A percentile compares a stretch with the other conserved stretches of the same genome.
Evolutionary conservation across 64 coral and sea anemone genomes (phyloP).

Genomic region (Montipora foliosa): DNA sequence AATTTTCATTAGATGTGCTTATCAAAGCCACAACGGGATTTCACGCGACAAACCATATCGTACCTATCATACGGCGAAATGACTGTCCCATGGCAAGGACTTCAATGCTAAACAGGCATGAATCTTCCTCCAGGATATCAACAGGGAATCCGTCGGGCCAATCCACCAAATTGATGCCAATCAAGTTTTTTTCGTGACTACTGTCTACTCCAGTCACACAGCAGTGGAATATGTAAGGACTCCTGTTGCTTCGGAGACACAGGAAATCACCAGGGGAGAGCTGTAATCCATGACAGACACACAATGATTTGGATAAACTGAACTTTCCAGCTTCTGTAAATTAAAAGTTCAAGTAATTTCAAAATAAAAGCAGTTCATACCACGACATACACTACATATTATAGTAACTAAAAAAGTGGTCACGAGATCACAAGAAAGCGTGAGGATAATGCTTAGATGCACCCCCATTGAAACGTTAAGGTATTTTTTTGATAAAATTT

Average conservation of each 20-base stretch:
- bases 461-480: too few species aligned
- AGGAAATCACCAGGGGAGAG: slow-evolving; percentile 29
- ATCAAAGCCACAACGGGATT: neutral
- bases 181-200: neutral
- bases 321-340: slow-evolving; percentile 28
- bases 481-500: too few species aligned
- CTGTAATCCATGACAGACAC: slow-evolving; percentile 17
- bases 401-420: too few species aligned
- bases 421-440: too few species aligned
- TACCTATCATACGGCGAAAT: slow-evolving; percentile 53
- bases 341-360: neutral
- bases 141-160: slow-evolving; percentile 3
- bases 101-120: slow-evolving; percentile 35
- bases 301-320: slow-evolving; percentile 2
- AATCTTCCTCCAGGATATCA: neutral
- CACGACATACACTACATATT: too few species aligned
- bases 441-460: too few species aligned
- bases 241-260: neutral
- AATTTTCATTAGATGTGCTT: too few species aligned
- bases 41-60: neutral
- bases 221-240: slow-evolving; percentile 18
- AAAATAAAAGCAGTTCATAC: too few species aligned
- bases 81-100: slow-evolving; percentile 33
- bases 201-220: slow-evolving; percentile 9
- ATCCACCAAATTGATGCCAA: slow-evolving; percentile 2